These are phyloP conservation scores for Lytechinus pictus DNA, from an alignment of 35 echinoderm and acorn worm species.

Conservation along the genomic window DNA sequence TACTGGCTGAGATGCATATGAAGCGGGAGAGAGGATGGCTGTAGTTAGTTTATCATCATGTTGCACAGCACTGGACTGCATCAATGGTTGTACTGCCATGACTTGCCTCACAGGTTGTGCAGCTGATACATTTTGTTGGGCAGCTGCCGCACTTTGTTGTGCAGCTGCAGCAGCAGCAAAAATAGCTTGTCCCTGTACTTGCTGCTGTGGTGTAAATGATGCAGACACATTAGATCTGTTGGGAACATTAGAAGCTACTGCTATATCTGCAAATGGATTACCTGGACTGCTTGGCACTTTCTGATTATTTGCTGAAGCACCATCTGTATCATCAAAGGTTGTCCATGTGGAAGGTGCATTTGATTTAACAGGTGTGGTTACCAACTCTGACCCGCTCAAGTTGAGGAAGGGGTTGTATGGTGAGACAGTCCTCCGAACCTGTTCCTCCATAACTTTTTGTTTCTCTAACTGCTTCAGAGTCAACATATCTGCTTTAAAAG, in stretches of 20 bases:
- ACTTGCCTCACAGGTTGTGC: conserved; percentile 31
- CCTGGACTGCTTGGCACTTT: conserved; percentile 56
- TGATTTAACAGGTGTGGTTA: conserved; percentile 15
- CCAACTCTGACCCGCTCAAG: neutral
- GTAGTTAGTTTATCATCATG: neutral
- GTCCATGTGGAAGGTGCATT: conserved; percentile 65
- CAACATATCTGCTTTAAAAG: conserved; percentile 78
- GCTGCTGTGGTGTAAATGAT: neutral
- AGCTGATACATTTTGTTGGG: conserved; percentile 7
- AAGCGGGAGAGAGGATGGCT: neutral
- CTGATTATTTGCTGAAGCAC: conserved; percentile 9
- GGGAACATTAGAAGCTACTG: conserved; percentile 22
- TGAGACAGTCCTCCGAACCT: conserved; percentile 19
- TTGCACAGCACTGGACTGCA: conserved; percentile 2
- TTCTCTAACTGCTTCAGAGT: conserved; percentile 53
- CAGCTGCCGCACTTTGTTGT: neutral
- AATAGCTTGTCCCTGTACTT: neutral
- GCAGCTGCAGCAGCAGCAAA: conserved; percentile 23
- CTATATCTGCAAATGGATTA: conserved; percentile 74
- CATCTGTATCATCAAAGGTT: conserved; percentile 63
- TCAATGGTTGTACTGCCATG: conserved; percentile 42
- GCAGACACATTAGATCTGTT: neutral
- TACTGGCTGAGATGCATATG: neutral
- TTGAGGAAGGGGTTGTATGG: conserved; percentile 53
- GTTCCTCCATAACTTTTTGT: conserved; percentile 32